These are phyloP conservation scores for Xenopus petersii DNA, from an alignment of 2,797 vertebrate species.

Conservation along the genomic window DNA sequence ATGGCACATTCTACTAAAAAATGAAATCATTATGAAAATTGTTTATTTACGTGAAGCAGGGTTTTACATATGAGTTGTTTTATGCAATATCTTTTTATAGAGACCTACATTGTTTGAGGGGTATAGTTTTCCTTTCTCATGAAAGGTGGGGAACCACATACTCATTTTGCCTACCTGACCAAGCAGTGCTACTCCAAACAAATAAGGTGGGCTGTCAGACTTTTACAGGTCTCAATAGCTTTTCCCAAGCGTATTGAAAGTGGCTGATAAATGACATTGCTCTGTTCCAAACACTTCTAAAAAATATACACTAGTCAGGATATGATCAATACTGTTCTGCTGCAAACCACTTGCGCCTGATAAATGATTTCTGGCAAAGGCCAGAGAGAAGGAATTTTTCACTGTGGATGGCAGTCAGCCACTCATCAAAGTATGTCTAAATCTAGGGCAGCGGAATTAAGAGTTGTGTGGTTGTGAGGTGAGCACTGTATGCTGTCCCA, in stretches of 20 bases:
- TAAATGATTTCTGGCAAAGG: conserved; percentile 65
- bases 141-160: too few species aligned
- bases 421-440: conserved; percentile 65
- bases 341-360: conserved; percentile 67
- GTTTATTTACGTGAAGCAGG: too few species aligned
- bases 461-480: conserved; percentile 38
- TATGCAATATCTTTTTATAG: too few species aligned
- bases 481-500: conserved; percentile 26
- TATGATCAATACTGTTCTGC: conserved; percentile 69
- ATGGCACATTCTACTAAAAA: too few species aligned
- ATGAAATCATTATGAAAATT: too few species aligned
- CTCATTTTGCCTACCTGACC: neutral
- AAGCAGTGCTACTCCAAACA: neutral
- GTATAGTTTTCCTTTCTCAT: neutral
- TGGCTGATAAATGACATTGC: conserved; percentile 23
- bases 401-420: conserved; percentile 59
- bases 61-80: too few species aligned
- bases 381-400: conserved; percentile 58
- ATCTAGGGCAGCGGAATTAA: conserved; percentile 55
- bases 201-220: conserved; percentile 7
- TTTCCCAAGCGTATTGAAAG: neutral
- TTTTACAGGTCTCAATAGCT: conserved; percentile 12
- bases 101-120: too few species aligned
- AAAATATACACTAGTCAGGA: conserved; percentile 51
- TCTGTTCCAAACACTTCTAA: conserved; percentile 32